Conservation (phyloP, 2,113 vertebrate genomes). For the Pterocles burchelli region DNA sequence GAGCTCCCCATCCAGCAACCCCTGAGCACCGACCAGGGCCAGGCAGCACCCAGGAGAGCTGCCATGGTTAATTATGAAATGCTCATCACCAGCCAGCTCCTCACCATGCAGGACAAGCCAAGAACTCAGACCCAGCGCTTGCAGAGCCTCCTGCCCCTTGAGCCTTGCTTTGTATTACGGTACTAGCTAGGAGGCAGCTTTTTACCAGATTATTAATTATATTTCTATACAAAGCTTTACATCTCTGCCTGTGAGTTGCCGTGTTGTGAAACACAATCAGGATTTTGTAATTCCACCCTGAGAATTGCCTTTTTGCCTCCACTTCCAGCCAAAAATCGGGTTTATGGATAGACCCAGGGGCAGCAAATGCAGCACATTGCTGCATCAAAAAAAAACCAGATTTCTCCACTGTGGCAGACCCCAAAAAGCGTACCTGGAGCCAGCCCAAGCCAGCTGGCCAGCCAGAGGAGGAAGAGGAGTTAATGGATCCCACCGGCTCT, state of each 20-base stretch:
- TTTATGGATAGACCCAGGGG: background rate
- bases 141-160: background rate
- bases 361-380: accelerated
- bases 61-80: background rate
- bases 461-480: background rate
- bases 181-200: background rate
- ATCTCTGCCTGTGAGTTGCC: background rate
- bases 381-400: background rate
- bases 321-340: background rate
- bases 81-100: too few species aligned
- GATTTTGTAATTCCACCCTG: accelerated
- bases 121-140: background rate
- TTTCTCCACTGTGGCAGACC: background rate
- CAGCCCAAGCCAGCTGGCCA: background rate
- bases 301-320: background rate
- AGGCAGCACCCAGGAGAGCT: background rate
- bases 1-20: background rate
- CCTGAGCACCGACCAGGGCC: background rate
- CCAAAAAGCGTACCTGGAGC: background rate
- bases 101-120: accelerated
- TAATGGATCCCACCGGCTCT: slow-evolving; percentile 27
- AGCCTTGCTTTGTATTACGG: background rate
- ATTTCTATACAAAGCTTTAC: background rate
- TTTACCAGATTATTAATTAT: background rate
- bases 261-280: accelerated